Conservation (phyloP, 2,888 invertebrate genomes). For the Protodeltote pygarga region DNA sequence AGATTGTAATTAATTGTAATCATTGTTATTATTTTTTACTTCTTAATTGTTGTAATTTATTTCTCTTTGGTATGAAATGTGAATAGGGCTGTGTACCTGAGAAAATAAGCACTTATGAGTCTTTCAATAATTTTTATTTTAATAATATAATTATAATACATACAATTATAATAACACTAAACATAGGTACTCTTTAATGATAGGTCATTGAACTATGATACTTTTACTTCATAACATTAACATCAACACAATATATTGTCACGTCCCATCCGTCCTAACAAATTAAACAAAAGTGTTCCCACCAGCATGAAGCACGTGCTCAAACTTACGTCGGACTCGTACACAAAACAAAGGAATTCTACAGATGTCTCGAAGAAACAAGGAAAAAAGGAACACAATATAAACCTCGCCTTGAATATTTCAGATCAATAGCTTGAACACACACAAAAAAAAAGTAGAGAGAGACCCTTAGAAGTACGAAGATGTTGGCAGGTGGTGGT, state of each 20-base stretch:
- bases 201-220: no score
- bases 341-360: conserved; percentile 63
- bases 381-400: conserved; percentile 62
- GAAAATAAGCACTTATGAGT: no score
- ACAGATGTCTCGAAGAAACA: conserved; percentile 70
- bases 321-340: conserved; percentile 46
- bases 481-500: conserved; percentile 50
- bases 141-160: no score
- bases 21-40: no score
- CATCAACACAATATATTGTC: conserved; percentile 8
- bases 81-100: no score
- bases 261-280: conserved; percentile 10
- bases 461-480: conserved; percentile 43
- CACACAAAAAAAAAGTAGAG: conserved; percentile 46
- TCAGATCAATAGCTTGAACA: conserved; percentile 63
- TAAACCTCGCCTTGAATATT: conserved; percentile 54
- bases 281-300: conserved; percentile 49
- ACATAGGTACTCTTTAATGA: no score
- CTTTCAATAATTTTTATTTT: no score
- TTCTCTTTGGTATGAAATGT: no score
- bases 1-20: no score
- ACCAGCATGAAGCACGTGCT: conserved; percentile 71
- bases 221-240: no score
- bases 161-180: no score
- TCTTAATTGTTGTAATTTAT: no score